Percentiles rank a stretch among this genome's conserved stretches.
These are phyloP conservation scores for Pteronotus mesoamericanus DNA, from an alignment of 2,797 vertebrate species.

Conservation along the genomic window DNA sequence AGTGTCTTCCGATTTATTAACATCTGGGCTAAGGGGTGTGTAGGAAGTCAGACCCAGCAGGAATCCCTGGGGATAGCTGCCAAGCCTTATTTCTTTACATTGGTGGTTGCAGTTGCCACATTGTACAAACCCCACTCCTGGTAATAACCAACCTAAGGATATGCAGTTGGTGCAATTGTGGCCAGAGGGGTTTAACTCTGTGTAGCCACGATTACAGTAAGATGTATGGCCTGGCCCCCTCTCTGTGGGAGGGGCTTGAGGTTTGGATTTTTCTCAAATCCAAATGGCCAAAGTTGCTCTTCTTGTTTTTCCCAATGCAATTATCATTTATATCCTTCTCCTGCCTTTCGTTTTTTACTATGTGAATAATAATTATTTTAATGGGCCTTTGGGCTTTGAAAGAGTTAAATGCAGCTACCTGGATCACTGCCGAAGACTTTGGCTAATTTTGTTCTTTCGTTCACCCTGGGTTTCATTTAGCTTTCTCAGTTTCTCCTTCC, in stretches of 20 bases:
- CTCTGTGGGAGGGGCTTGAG: neutral
- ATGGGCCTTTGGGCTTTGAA: slow-evolving; percentile 15
- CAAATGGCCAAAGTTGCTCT: neutral
- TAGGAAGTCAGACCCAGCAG: neutral
- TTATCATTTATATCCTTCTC: neutral
- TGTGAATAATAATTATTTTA: slow-evolving; percentile 36
- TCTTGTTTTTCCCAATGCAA: neutral
- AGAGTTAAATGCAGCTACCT: neutral
- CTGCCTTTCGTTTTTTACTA: slow-evolving; percentile 27
- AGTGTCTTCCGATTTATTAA: neutral
- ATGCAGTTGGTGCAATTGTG: slow-evolving; percentile 9
- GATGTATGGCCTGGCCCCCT: neutral
- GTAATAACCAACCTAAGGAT: neutral
- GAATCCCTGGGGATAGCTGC: neutral
- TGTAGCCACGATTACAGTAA: slow-evolving; percentile 32
- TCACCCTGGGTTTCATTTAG: neutral
- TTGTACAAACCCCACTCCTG: neutral
- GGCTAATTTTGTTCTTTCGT: slow-evolving; percentile 46
- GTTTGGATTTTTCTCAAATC: slow-evolving; percentile 29
- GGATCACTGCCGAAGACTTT: neutral
- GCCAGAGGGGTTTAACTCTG: slow-evolving; percentile 21
- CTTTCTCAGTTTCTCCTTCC: slow-evolving; percentile 45
- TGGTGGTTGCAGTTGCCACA: neutral
- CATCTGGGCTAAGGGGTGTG: neutral
- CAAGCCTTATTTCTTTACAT: neutral